A percentile compares a stretch with the other conserved stretches of the same genome.
phyloP scores from a whole-genome alignment of 2,113 vertebrate genomes.

The Plectropomus leopardus region DNA sequence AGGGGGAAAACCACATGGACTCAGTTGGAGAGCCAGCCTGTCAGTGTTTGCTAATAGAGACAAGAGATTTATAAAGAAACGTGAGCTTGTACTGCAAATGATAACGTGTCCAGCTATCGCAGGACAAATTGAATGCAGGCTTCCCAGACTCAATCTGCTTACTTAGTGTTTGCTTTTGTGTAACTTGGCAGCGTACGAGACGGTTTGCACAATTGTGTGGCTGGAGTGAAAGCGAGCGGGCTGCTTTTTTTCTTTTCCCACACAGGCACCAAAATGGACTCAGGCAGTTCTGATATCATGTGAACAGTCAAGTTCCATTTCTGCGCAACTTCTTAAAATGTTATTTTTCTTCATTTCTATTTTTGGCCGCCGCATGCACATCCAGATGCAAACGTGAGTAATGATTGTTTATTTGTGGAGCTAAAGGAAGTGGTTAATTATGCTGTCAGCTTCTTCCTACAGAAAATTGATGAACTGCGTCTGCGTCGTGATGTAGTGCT shows the following conservation, averaged over 20 bases:
- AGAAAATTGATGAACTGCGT: conserved; percentile 62
- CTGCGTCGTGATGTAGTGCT: conserved; percentile 56
- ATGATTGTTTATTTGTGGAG: conserved; percentile 67
- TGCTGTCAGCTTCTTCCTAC: conserved; percentile 62
- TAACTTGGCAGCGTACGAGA: conserved; percentile 62
- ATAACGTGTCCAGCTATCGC: conserved; percentile 53
- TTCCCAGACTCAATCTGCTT: conserved; percentile 57
- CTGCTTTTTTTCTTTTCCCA: conserved; percentile 29
- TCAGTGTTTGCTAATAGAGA: conserved; percentile 59
- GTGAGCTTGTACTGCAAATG: conserved; percentile 36
- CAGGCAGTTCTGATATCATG: conserved; percentile 29
- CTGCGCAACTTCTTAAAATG: conserved; percentile 19
- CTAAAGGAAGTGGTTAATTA: conserved; percentile 74
- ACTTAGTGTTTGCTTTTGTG: conserved; percentile 64
- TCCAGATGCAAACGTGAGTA: conserved; percentile 61
- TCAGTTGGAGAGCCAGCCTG: conserved; percentile 15
- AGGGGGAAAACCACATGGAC: conserved; percentile 15
- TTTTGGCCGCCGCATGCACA: conserved; percentile 12
- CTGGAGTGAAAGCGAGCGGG: conserved; percentile 36
- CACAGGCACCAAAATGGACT: conserved; percentile 31
- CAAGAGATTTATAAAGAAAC: conserved; percentile 44
- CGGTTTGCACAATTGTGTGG: conserved; percentile 35
- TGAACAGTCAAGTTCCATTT: conserved; percentile 32
- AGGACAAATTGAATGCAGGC: conserved; percentile 46
- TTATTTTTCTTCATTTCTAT: conserved; percentile 6